These are phyloP conservation scores for Myrmecophaga tridactyla DNA, from an alignment of 2,113 vertebrate genomes.

Conservation along the genomic window DNA sequence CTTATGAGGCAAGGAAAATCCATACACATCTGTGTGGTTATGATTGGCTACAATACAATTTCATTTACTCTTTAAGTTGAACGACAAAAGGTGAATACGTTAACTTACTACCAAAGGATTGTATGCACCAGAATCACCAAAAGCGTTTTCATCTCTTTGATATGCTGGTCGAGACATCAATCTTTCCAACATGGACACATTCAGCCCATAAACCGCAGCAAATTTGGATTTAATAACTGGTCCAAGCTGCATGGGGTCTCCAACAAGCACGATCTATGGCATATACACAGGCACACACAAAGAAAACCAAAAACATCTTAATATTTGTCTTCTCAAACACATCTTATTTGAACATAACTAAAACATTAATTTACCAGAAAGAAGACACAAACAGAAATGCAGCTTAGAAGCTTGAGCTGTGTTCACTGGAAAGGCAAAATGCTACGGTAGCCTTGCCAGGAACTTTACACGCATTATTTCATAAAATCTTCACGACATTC, in stretches of 20 bases:
- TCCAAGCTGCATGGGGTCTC: conserved; percentile 93
- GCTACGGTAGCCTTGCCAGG: not conserved
- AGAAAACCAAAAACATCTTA: not conserved
- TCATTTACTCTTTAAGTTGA: not conserved
- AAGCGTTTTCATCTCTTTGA: conserved; percentile 82
- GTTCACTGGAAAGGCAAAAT: not conserved
- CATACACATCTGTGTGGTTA: not conserved
- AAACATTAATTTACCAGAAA: not conserved
- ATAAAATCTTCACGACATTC: not conserved
- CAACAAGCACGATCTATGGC: conserved; percentile 88
- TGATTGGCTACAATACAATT: not conserved
- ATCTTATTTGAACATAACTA: not conserved
- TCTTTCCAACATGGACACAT: conserved; percentile 89
- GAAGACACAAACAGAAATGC: not conserved
- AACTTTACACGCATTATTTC: not conserved
- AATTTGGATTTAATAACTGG: conserved; percentile 89
- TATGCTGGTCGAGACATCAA: conserved; percentile 87
- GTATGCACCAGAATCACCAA: conserved; percentile 83
- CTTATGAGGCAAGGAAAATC: not conserved
- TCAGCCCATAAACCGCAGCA: conserved; percentile 86
- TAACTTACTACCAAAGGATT: conserved; percentile 88
- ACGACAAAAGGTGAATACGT: not conserved
- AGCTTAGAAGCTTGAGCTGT: not conserved
- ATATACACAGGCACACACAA: not conserved
- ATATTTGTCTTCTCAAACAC: not conserved